A percentile compares a stretch with the other conserved stretches of the same genome.
phyloP scores from a whole-genome alignment of 1,140 invertebrate genomes.

The Drosophila prosaltans region DNA sequence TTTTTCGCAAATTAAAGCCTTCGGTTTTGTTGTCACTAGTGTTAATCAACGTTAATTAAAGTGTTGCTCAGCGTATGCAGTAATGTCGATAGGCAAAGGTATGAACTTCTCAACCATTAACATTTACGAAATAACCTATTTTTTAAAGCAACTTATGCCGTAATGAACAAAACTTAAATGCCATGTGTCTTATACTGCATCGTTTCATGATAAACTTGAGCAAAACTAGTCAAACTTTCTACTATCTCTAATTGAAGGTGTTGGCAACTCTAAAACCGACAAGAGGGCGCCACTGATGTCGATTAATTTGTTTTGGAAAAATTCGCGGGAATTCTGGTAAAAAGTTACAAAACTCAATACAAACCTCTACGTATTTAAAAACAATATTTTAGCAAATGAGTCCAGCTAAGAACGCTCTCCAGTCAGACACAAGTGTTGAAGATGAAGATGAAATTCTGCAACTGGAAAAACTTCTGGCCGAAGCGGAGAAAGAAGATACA shows the following conservation, averaged over 20 bases:
- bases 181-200: no score
- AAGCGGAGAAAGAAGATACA: slow-evolving; percentile 53
- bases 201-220: no score
- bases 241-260: no score
- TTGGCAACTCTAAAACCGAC: slow-evolving; percentile 38
- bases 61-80: neutral
- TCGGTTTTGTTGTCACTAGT: slow-evolving; percentile 9
- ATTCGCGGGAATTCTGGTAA: neutral
- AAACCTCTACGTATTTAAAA: neutral
- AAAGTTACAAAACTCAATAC: no score
- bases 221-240: no score
- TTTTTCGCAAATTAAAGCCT: slow-evolving; percentile 77
- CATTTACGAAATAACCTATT: no score
- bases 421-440: slow-evolving; percentile 59
- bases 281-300: slow-evolving; percentile 28
- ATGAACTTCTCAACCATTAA: neutral
- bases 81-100: neutral
- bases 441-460: slow-evolving; percentile 72
- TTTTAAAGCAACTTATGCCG: no score
- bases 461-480: slow-evolving; percentile 65
- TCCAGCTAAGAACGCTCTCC: slow-evolving; percentile 42
- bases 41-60: neutral
- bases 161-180: no score
- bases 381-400: slow-evolving; percentile 34
- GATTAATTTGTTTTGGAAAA: slow-evolving; percentile 36